phyloP scores from a whole-genome alignment of 1,140 invertebrate genomes.

The Limonius californicus region DNA sequence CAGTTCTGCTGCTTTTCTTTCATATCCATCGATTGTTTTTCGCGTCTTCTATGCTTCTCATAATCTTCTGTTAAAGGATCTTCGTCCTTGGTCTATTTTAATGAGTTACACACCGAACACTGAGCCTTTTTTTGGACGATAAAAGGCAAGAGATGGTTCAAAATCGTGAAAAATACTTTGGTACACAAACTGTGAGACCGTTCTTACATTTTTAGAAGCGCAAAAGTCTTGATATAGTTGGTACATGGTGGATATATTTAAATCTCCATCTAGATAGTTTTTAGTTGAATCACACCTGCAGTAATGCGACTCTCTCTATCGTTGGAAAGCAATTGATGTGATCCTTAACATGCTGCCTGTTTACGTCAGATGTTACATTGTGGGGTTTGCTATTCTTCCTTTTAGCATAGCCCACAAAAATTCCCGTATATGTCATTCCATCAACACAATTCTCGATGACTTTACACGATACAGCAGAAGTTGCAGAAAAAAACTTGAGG shows the following conservation, averaged over 20 bases:
- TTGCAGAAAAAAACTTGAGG: neutral
- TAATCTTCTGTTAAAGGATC: slow-evolving; percentile 6
- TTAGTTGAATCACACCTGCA: too few relatives aligned
- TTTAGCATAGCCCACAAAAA: neutral
- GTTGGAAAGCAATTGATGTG: too few relatives aligned
- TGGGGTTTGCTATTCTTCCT: neutral
- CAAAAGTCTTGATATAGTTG: slow-evolving; percentile 2
- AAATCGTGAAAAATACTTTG: too few relatives aligned
- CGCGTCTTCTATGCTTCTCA: slow-evolving; percentile 6
- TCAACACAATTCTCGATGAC: neutral
- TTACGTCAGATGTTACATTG: neutral
- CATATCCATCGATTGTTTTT: slow-evolving; percentile 14
- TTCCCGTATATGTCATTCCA: neutral
- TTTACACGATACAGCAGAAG: slow-evolving; percentile 1
- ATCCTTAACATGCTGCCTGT: neutral
- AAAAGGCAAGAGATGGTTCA: slow-evolving; percentile 7
- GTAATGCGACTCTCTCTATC: too few relatives aligned
- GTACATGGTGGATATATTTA: slow-evolving; percentile 1
- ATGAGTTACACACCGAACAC: slow-evolving; percentile 12
- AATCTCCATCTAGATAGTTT: neutral
- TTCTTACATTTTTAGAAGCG: neutral
- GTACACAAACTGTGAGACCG: too few relatives aligned
- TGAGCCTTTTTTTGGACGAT: neutral
- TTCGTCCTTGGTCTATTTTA: slow-evolving; percentile 9
- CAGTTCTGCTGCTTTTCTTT: slow-evolving; percentile 3